Conservation (phyloP, 2,113 vertebrate species). For the Bombycilla garrulus region DNA sequence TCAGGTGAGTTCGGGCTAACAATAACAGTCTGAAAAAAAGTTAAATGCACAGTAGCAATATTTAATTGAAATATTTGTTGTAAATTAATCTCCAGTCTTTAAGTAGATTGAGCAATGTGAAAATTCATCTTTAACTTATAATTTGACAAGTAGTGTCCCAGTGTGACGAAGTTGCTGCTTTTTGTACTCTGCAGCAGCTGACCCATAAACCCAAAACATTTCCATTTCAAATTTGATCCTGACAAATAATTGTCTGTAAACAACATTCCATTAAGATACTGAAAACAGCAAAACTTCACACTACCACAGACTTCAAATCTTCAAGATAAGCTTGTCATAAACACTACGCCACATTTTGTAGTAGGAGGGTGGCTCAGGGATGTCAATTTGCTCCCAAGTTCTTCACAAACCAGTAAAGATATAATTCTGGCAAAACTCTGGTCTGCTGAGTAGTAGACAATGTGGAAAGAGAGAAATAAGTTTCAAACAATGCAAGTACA, state of each 20-base stretch:
- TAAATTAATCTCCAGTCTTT: neutral
- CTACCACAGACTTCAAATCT: neutral
- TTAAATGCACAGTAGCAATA: neutral
- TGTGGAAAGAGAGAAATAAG: neutral
- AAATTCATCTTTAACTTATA: neutral
- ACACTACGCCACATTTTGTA: neutral
- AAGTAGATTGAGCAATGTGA: neutral
- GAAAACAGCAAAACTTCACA: neutral
- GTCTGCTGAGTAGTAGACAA: neutral
- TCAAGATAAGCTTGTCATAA: neutral
- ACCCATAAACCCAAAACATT: neutral
- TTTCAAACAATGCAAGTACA: neutral
- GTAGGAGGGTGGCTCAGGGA: neutral
- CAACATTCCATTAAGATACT: neutral
- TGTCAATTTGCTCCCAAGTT: neutral
- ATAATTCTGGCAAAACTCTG: neutral
- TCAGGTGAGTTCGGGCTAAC: neutral
- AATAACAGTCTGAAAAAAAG: neutral
- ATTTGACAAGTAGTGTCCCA: neutral
- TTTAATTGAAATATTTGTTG: neutral
- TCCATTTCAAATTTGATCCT: neutral
- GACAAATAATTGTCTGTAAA: neutral
- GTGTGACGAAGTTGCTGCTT: neutral
- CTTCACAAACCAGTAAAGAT: neutral
- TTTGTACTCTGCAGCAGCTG: neutral